Base-by-base conservation (phyloP, 2,888 invertebrate genomes). In the Dasysyrphus tricinctus region DNA sequence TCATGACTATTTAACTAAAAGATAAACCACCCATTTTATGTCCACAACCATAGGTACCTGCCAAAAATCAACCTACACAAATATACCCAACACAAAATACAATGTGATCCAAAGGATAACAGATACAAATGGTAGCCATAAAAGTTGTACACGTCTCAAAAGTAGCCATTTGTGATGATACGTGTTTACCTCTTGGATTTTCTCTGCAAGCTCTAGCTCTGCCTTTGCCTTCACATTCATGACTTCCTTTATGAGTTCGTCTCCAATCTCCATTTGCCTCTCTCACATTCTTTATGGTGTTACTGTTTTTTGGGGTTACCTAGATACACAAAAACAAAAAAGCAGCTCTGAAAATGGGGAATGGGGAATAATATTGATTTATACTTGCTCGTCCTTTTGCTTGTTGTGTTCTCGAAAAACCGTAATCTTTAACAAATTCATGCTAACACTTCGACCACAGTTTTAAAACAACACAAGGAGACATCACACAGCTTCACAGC, bases 91-190 rank as follows among this genome's bases (percentile, higher is more conserved):
- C 0, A 34, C 6, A 70, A 12, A 86, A 86, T 72, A 79, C 86
- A 82, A 79, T 82, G 54, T 69, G 51, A 69, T 86, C 75, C 78
- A 86, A 82, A 79, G 86, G 86, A 86, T 86, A 85, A 86, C 86
- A 86, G 86, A 86, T 86, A 86, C 86, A 86, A 86, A 86, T 86
- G 86, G 59, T 74, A 59, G 72, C 56, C 78, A 82, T 86, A 86
- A 86, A 86, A 86, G 82, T 82, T 86, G 78, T 82, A 75, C 86
- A 86, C 75, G 86, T 86, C 78, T 79, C 82, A 70, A 82, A 82
- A 86, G 86, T 79, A 86, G 86, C 82, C 82, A 86, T 86, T 86
- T 86, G 86, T 70, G 79, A 82, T 82, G 86, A 86, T 86, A 86
- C 86, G 86, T 86, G 86, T 86, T 86, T 82, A 82, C 86, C 81